Conservation (phyloP, 2,797 vertebrate genomes). For the Neosilurus mollespiculum region DNA sequence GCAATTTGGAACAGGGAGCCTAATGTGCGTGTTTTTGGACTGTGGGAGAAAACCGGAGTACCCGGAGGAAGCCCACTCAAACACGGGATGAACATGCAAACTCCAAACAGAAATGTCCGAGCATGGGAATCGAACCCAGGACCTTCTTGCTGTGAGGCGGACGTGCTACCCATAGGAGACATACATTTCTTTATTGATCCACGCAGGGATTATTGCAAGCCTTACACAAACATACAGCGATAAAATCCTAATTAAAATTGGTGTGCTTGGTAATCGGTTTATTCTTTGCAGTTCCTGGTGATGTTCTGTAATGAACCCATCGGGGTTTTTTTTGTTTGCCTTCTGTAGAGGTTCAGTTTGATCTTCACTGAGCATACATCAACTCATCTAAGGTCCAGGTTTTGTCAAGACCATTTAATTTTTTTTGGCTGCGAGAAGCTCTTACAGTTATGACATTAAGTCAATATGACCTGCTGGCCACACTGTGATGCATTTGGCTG, state of each 20-base stretch:
- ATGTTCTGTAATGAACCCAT: neutral
- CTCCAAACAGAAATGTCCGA: too few species aligned
- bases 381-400: neutral
- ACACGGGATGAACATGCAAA: too few species aligned
- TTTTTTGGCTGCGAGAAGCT: neutral
- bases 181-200: neutral
- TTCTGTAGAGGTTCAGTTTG: neutral
- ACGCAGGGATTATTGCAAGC: neutral
- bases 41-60: too few species aligned
- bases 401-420: conserved; percentile 12
- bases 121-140: too few species aligned
- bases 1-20: too few species aligned
- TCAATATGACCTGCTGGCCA: conserved; percentile 22
- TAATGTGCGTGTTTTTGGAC: too few species aligned
- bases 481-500: conserved; percentile 13
- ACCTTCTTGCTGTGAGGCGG: too few species aligned
- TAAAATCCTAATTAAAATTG: neutral
- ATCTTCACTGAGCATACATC: neutral
- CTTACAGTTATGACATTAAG: conserved; percentile 8
- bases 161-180: too few species aligned
- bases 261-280: neutral
- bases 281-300: neutral
- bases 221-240: neutral
- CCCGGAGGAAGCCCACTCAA: too few species aligned
- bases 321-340: neutral